phyloP scores from a whole-genome alignment of 2,797 vertebrate genomes.

The Hylomyscus alleni region DNA sequence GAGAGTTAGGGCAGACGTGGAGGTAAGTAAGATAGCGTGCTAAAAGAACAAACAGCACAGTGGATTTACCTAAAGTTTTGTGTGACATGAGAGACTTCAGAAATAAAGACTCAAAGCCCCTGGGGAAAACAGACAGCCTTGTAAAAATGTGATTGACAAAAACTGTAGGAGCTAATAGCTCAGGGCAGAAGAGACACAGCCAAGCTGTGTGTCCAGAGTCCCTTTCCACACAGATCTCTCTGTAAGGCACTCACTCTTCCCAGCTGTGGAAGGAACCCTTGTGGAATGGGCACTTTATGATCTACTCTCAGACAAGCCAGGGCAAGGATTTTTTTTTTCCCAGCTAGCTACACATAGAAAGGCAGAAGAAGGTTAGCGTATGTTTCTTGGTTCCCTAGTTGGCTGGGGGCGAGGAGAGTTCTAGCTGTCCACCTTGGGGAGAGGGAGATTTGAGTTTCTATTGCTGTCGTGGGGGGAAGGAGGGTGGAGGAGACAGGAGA shows the following conservation, averaged over 20 bases:
- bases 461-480: background rate
- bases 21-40: background rate
- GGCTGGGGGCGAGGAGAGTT: background rate
- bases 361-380: background rate
- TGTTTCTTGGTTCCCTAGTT: background rate
- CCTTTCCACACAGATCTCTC: background rate
- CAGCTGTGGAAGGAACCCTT: background rate
- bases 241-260: background rate
- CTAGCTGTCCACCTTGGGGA: background rate
- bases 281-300: background rate
- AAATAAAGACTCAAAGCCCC: background rate
- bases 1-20: background rate
- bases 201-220: background rate
- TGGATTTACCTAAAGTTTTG: background rate
- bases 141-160: background rate
- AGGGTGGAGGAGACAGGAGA: background rate
- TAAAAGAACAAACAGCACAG: background rate
- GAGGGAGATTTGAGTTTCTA: background rate
- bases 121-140: background rate
- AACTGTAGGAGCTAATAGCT: background rate
- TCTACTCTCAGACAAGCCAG: background rate
- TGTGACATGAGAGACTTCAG: background rate
- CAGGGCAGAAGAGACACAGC: background rate
- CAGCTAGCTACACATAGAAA: background rate
- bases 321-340: background rate